Evolutionary conservation across 2,888 invertebrate genomes (phyloP).

Genomic region (Omphaloscelis lunosa): DNA sequence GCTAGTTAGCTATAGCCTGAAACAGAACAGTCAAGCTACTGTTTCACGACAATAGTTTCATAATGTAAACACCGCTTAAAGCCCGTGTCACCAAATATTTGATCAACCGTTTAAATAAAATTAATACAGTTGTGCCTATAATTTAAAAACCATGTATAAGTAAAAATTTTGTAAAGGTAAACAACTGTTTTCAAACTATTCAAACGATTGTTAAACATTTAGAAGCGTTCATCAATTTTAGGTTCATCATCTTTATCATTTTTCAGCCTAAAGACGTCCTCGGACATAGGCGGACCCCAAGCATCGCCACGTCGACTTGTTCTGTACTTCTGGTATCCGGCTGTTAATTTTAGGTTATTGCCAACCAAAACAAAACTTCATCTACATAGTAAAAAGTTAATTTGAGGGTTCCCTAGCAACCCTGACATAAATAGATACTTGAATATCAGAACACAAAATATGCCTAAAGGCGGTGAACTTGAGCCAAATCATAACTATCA

Average conservation of each 20-base stretch:
- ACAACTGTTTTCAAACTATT: background rate
- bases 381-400: too few relatives aligned
- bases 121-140: too few relatives aligned
- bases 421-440: background rate
- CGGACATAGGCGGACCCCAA: too few relatives aligned
- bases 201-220: background rate
- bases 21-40: too few relatives aligned
- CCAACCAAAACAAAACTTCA: background rate
- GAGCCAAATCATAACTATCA: conserved; percentile 8
- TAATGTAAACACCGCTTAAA: too few relatives aligned
- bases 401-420: background rate
- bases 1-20: too few relatives aligned
- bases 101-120: too few relatives aligned
- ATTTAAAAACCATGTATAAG: too few relatives aligned
- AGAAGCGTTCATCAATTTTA: background rate
- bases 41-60: too few relatives aligned
- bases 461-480: background rate
- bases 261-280: background rate
- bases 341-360: background rate
- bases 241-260: background rate
- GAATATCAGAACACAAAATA: background rate
- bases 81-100: too few relatives aligned
- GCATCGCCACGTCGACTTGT: too few relatives aligned
- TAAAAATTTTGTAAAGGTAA: too few relatives aligned
- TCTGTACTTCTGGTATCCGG: background rate